Evolutionary conservation across 2,888 invertebrate species (phyloP).

Genomic region (Drosophila trichaetosa): DNA sequence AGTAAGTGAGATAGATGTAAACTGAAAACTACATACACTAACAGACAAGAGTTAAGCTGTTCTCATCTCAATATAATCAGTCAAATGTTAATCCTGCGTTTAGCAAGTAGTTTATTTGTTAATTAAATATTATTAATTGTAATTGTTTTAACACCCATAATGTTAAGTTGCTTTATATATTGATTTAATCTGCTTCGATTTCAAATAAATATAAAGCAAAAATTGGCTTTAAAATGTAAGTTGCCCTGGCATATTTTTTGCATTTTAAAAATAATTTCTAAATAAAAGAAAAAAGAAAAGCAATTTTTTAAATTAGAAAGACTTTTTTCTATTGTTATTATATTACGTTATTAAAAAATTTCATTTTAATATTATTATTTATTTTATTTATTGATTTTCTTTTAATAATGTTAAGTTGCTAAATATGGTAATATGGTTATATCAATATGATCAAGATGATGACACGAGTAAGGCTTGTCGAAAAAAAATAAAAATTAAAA

Average conservation of each 20-base stretch:
- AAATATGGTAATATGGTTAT: not conserved
- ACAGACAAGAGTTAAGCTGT: not conserved
- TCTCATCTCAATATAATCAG: not conserved
- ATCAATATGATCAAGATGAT: too few relatives aligned
- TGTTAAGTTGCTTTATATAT: not conserved
- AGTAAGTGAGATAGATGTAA: not conserved
- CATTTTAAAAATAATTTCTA: not conserved
- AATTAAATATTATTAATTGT: not conserved
- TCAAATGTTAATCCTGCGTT: not conserved
- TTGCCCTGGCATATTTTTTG: not conserved
- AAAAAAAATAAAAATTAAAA: too few relatives aligned
- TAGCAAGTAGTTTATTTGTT: not conserved
- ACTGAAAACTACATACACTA: not conserved
- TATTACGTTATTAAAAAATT: not conserved
- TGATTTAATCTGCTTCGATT: not conserved
- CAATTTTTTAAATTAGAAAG: not conserved
- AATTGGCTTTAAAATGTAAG: not conserved
- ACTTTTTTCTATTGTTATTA: not conserved
- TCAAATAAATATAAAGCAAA: not conserved
- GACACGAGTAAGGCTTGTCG: too few relatives aligned
- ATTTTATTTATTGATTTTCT: not conserved
- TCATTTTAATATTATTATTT: not conserved
- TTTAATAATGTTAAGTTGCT: not conserved
- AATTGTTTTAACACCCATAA: too few relatives aligned
- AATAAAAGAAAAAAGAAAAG: not conserved